Base-by-base conservation (phyloP, 1,140 invertebrate genomes). In the Dolichoris vasculosae region DNA sequence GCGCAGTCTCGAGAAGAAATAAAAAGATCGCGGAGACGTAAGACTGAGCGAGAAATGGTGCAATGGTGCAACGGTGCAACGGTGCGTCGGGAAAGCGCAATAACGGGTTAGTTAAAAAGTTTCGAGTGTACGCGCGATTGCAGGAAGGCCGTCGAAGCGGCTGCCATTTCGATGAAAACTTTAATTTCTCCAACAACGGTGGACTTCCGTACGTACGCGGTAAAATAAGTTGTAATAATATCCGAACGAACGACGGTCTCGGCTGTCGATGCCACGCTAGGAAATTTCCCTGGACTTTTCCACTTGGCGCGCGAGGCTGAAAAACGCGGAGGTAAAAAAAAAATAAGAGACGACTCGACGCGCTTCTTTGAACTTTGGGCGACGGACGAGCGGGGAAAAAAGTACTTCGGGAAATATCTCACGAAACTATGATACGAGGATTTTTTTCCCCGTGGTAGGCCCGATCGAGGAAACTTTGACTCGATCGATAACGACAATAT, bases 21-120 rank as follows among this genome's bases (percentile, higher is more conserved):
- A 2, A 26, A 59, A 59, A 59, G 2, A 20, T 59, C 3, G 48
- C 48, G 15, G 48, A 17, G 2, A 17, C 15, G 48, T 13, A 51
- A 51, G 11, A 17, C 7, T 2, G 15, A 51, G 48, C 48, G 15
- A 51, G 20, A 51, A 51, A 51, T 17, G 1, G 13, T n/a, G 43
- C 13, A 55, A 11, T 15, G 11, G 3, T 40, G 38, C 23, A 8
- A 6, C 23, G 40, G 23, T n/a, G 43, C 13, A 55, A 11, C 9
- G 11, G 3, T 40, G 38, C 23, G 23, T 0, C 23, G 40, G 23
- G 38, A 59, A 76, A 76, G 67, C 59, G 82, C 83, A 85, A 63
- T 85, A 85, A 80, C 51, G 67, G 78, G 67, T 85, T 81, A 81
- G 77, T 85, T 85, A 80, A 85, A 80, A 85, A 85, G 67, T 85